phyloP scores from a whole-genome alignment of 2,888 invertebrate species.

The Acleris laterana region DNA sequence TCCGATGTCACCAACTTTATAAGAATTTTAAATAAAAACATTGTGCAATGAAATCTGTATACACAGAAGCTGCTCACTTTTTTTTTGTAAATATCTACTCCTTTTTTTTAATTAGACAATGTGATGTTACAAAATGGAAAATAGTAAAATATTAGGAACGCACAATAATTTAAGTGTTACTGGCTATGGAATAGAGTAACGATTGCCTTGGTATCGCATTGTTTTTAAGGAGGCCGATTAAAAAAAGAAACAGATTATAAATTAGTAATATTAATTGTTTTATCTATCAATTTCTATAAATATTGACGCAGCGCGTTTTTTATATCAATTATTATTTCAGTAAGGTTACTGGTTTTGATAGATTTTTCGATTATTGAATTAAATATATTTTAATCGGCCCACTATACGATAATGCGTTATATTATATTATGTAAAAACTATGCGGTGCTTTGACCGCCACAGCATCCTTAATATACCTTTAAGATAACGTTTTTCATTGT shows the following conservation, averaged over 20 bases:
- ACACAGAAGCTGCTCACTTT: slow-evolving; percentile 49
- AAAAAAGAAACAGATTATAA: background rate
- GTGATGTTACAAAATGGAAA: slow-evolving; percentile 60
- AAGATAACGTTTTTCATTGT: too few relatives aligned
- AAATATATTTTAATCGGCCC: background rate
- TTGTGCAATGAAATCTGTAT: slow-evolving; percentile 41
- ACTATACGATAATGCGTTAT: background rate
- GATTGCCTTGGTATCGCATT: background rate
- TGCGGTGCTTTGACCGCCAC: slow-evolving; percentile 12
- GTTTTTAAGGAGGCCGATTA: background rate
- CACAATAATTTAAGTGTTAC: slow-evolving; percentile 50
- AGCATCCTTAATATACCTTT: too few relatives aligned
- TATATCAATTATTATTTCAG: background rate
- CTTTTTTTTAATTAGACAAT: slow-evolving; percentile 48
- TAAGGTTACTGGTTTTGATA: background rate
- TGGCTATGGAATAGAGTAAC: slow-evolving; percentile 6
- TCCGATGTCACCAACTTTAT: slow-evolving; percentile 19
- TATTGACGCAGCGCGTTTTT: slow-evolving; percentile 1
- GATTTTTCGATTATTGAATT: background rate
- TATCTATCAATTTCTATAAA: slow-evolving; percentile 34
- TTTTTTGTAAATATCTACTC: slow-evolving; percentile 51
- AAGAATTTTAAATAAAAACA: slow-evolving; percentile 20
- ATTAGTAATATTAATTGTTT: background rate
- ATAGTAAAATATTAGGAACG: slow-evolving; percentile 66
- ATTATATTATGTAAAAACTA: background rate